These are phyloP conservation scores for Pitangus sulphuratus DNA, from an alignment of 2,797 vertebrate species.

Conservation along the genomic window DNA sequence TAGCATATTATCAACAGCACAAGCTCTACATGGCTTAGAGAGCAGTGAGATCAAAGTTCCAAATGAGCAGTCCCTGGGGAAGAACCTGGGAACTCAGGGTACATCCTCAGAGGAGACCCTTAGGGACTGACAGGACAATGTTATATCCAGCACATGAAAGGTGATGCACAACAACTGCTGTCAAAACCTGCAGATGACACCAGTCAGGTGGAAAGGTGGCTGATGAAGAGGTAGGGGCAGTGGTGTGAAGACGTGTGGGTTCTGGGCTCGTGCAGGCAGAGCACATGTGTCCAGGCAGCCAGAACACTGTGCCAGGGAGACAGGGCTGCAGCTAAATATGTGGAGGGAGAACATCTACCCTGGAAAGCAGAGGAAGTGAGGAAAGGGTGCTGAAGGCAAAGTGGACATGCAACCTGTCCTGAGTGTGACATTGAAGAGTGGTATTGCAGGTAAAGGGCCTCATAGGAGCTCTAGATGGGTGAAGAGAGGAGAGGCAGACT, in stretches of 20 bases:
- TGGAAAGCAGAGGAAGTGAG: neutral
- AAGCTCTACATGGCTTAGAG: neutral
- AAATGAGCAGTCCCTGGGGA: neutral
- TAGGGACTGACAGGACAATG: neutral
- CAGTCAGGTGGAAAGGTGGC: neutral
- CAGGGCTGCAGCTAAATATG: fast-evolving
- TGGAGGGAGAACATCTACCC: neutral
- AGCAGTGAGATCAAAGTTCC: neutral
- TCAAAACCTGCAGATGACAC: neutral
- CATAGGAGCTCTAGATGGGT: neutral
- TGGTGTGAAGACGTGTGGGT: neutral
- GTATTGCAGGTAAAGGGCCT: neutral
- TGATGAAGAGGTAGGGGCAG: neutral
- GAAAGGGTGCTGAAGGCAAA: neutral
- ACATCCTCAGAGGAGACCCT: neutral
- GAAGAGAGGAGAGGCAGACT: neutral
- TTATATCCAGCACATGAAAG: neutral
- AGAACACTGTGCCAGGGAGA: neutral
- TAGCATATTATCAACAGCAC: neutral
- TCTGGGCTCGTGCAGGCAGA: neutral
- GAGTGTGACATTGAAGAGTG: neutral
- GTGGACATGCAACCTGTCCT: neutral
- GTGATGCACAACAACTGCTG: neutral
- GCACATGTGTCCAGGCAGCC: fast-evolving
- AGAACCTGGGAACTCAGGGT: neutral